Base-by-base conservation (phyloP, 1,140 invertebrate species). In the Tetramorium alpestre region DNA sequence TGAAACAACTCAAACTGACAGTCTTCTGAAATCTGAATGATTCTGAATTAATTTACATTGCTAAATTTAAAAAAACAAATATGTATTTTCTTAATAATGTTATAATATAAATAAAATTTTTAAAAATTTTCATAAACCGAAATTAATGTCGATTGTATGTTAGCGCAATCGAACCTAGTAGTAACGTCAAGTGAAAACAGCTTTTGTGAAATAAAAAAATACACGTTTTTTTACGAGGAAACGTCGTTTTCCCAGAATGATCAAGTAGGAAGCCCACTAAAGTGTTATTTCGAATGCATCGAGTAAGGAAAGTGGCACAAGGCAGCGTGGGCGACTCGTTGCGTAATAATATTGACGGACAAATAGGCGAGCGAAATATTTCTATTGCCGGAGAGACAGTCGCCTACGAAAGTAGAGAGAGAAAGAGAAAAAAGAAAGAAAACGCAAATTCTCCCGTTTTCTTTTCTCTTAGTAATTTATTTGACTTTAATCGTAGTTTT, bases 341-440 rank as follows among this genome's bases (percentile, higher is more conserved):
- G 87, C 88, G 70, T 81, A 89, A 89, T 87, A 62, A 81, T 80
- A 87, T 86, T 85, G 72, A 87, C 47, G 41, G 49, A 56, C 54
- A 64, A 85, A 73, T 75, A 73, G 49, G 41, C 62, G 73, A 86
- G 49, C 60, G 60, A 89, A 89, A 89, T 89, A 67, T 80, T 88
- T 89, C 51, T 86, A 87, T 65, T 41, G 77, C 76, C 33, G 60
- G 13, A 62, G 25, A 28, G 54, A 72, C 25, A 51, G 33, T 51
- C 51, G 60, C 49, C 75, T 73, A 73, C 56, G 33, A 64, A 85
- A 47, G 3, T 16, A 13, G 0, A 56, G 25, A 41, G 22, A 22
- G 16, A 25, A 0, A 7, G 16, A 25, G 18, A 47, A 2, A 41
- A 67, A 70, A 49, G 65, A 44, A 54, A 41, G n/a, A 47, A 84